Conservation (phyloP, 2,797 vertebrate genomes). For the Megalops cyprinoides region DNA sequence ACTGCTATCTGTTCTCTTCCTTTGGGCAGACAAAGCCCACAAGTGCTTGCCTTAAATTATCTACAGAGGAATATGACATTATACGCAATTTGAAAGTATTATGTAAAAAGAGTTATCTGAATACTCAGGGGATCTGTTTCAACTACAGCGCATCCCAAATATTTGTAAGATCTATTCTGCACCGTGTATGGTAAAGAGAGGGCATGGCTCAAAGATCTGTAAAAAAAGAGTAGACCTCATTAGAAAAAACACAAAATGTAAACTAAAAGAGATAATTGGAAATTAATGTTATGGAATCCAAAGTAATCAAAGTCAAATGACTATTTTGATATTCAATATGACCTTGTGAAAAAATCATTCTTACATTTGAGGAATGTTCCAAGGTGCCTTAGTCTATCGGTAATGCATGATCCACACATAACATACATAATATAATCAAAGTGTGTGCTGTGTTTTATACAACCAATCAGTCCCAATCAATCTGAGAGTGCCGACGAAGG, state of each 20-base stretch:
- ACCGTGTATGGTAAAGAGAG: not conserved
- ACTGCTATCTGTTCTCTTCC: slow-evolving; percentile 57
- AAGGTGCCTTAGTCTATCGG: slow-evolving; percentile 56
- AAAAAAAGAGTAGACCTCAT: not conserved
- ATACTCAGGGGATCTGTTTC: not conserved
- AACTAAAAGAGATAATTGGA: not conserved
- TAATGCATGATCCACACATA: slow-evolving; percentile 61
- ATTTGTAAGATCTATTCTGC: not conserved
- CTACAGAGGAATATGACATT: not conserved
- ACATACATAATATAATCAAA: slow-evolving; percentile 78
- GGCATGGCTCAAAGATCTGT: not conserved
- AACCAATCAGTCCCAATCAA: slow-evolving; percentile 80
- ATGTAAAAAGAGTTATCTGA: not conserved
- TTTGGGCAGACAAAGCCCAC: slow-evolving; percentile 46
- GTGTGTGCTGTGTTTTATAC: slow-evolving; percentile 76
- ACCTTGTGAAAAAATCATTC: slow-evolving; percentile 38
- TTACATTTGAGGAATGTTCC: slow-evolving; percentile 39
- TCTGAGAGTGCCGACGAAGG: slow-evolving; percentile 48
- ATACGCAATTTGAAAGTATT: not conserved
- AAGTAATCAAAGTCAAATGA: slow-evolving; percentile 8
- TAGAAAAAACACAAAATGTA: not conserved
- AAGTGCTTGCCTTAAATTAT: slow-evolving; percentile 44
- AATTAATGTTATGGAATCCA: not conserved
- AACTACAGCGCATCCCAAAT: not conserved
- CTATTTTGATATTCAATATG: slow-evolving; percentile 30